These are phyloP conservation scores for Pseudomyrmex gracilis DNA, from an alignment of 1,140 invertebrate species.

Conservation along the genomic window DNA sequence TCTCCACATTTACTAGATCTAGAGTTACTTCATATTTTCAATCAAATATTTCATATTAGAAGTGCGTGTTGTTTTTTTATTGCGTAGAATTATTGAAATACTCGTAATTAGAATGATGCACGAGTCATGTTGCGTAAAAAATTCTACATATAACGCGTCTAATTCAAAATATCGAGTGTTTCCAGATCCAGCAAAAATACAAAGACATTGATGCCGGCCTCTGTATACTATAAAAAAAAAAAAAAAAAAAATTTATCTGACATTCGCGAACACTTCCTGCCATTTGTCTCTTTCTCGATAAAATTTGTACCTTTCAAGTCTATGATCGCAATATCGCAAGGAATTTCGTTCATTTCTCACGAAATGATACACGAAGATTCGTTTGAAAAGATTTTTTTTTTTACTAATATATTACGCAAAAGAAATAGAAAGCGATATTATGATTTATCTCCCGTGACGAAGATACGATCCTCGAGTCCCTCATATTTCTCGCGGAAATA, in stretches of 20 bases:
- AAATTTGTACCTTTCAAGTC: slow-evolving; percentile 2
- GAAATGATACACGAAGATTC: slow-evolving; percentile 40
- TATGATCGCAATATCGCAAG: neutral
- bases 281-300: slow-evolving; percentile 3
- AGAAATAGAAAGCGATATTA: neutral
- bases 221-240: too few species aligned
- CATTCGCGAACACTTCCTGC: slow-evolving; percentile 5
- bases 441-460: slow-evolving; percentile 18
- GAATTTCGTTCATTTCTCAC: slow-evolving; percentile 25
- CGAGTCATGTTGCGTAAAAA: too few species aligned
- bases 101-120: too few species aligned
- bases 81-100: too few species aligned
- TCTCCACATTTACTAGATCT: too few species aligned
- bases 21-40: too few species aligned
- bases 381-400: neutral
- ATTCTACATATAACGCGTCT: too few species aligned
- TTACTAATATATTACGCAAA: neutral
- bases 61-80: too few species aligned
- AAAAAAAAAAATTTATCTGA: neutral
- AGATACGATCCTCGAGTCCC: slow-evolving; percentile 44
- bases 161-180: too few species aligned
- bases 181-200: too few species aligned
- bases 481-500: slow-evolving; percentile 55
- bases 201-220: too few species aligned
- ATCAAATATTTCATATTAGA: too few species aligned